Conservation (phyloP, 2,888 invertebrate genomes). For the Apotomis turbidana region DNA sequence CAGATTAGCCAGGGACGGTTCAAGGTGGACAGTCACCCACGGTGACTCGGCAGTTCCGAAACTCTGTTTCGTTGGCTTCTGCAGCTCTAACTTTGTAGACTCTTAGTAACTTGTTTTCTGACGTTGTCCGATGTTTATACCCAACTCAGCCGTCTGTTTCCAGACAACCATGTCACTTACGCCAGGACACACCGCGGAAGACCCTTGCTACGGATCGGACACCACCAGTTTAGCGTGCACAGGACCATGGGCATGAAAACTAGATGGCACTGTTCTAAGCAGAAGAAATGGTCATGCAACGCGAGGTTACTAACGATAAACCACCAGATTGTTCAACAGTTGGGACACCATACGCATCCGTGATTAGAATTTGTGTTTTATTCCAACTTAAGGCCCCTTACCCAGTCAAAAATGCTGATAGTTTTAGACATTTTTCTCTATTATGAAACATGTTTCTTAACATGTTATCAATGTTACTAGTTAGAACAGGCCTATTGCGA, state of each 20-base stretch:
- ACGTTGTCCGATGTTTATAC: not conserved
- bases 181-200: slow-evolving; percentile 38
- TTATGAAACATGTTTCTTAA: no score
- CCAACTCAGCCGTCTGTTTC: not conserved
- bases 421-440: no score
- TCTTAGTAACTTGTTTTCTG: no score
- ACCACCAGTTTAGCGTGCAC: slow-evolving; percentile 43
- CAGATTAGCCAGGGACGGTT: no score
- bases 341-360: slow-evolving; percentile 21
- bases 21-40: no score
- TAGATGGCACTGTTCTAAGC: slow-evolving; percentile 47
- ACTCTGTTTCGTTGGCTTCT: no score
- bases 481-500: no score
- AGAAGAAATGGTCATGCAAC: slow-evolving; percentile 44
- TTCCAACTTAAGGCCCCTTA: not conserved
- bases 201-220: slow-evolving; percentile 43
- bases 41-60: no score
- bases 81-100: no score
- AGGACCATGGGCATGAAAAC: slow-evolving; percentile 40
- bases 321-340: slow-evolving; percentile 33
- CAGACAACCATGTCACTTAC: not conserved
- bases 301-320: slow-evolving; percentile 45
- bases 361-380: not conserved
- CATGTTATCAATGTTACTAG: no score
- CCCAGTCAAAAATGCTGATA: no score